Conservation (phyloP, 2,113 vertebrate genomes). For the Acrocephalus arundinaceus region DNA sequence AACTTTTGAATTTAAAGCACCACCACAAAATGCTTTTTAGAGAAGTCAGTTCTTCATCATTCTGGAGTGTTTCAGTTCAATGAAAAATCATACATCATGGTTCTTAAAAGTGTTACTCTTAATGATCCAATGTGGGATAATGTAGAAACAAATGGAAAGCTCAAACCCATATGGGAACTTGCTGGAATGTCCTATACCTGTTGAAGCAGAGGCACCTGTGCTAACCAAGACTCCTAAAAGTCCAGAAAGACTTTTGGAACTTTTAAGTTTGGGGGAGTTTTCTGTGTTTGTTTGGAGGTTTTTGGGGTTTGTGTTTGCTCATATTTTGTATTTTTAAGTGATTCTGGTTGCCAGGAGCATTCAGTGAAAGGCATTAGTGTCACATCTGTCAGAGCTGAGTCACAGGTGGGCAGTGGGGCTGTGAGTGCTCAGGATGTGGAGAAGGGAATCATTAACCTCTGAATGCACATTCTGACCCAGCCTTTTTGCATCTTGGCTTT, state of each 20-base stretch:
- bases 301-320: not conserved
- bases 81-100: not conserved
- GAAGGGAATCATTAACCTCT: not conserved
- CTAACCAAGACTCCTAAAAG: not conserved
- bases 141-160: not conserved
- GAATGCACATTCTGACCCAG: not conserved
- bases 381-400: not conserved
- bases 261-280: not conserved
- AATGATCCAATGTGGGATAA: not conserved
- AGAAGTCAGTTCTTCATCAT: not conserved
- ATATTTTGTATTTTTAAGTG: not conserved
- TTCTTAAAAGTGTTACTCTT: not conserved
- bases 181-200: not conserved
- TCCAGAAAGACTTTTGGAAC: not conserved
- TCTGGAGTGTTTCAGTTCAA: not conserved
- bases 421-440: not conserved
- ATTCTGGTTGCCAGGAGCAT: not conserved
- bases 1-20: not conserved
- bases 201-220: not conserved
- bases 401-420: not conserved
- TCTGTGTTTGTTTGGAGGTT: not conserved
- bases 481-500: not conserved
- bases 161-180: not conserved
- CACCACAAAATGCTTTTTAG: not conserved
- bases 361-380: not conserved